These are phyloP conservation scores for Felis chaus DNA, from an alignment of 2,113 vertebrate species.

Conservation along the genomic window DNA sequence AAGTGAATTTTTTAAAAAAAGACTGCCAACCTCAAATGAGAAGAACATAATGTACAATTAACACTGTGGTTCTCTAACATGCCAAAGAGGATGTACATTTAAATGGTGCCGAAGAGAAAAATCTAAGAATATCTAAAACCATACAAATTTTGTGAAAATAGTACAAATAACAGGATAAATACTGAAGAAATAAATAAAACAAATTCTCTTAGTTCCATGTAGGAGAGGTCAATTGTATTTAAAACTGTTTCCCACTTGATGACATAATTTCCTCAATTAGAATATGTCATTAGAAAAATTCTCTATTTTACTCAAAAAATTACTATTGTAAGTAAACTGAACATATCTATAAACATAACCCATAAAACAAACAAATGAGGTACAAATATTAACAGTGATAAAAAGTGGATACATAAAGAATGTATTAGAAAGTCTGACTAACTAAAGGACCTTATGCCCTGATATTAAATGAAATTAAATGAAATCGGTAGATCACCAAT, in stretches of 20 bases:
- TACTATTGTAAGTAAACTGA: not conserved
- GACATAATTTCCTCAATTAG: not conserved
- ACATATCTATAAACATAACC: not conserved
- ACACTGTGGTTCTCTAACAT: not conserved
- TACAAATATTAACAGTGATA: not conserved
- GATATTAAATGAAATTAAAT: not conserved
- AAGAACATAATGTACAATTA: not conserved
- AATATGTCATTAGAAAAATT: not conserved
- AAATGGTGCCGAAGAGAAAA: not conserved
- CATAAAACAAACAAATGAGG: not conserved
- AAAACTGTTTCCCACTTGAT: not conserved
- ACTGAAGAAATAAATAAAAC: not conserved
- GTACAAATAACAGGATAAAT: not conserved
- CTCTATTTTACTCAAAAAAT: not conserved
- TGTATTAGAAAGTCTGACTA: not conserved
- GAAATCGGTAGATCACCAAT: not conserved
- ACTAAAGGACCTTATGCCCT: not conserved
- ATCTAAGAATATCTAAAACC: not conserved
- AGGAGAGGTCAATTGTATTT: conserved; percentile 14
- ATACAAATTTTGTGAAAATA: not conserved
- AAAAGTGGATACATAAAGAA: not conserved
- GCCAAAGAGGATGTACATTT: not conserved
- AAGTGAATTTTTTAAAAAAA: not conserved
- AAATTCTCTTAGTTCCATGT: not conserved
- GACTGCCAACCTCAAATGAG: not conserved